Percentiles rank a stretch among this genome's conserved stretches.
These are phyloP conservation scores for Drusus annulatus DNA, from an alignment of 1,140 invertebrate species.

Conservation along the genomic window DNA sequence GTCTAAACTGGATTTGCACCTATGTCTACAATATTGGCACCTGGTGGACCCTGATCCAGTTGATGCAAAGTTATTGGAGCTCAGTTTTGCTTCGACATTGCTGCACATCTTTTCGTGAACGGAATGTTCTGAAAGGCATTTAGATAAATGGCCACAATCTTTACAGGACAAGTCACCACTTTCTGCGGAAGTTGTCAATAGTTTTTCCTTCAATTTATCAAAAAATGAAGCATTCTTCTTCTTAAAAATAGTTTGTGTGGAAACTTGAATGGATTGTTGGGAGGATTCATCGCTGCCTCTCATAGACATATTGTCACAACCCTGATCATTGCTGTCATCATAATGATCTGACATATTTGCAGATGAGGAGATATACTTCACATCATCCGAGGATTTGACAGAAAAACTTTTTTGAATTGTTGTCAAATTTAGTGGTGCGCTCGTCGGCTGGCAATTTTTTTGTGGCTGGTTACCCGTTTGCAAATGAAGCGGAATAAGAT, in stretches of 20 bases:
- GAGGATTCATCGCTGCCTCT: conserved; percentile 62
- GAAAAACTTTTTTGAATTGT: conserved; percentile 1
- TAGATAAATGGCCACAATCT: conserved; percentile 84
- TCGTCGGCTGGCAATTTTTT: conserved; percentile 15
- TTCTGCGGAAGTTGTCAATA: conserved; percentile 72
- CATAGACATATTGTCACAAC: conserved; percentile 44
- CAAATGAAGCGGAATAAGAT: conserved; percentile 77
- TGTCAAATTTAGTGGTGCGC: conserved; percentile 47
- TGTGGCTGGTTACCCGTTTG: conserved; percentile 39
- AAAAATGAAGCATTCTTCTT: conserved; percentile 87
- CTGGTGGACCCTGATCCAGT: conserved; percentile 79
- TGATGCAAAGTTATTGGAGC: conserved; percentile 61
- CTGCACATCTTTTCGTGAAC: conserved; percentile 81
- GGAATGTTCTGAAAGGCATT: conserved; percentile 86
- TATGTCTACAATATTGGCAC: conserved; percentile 87
- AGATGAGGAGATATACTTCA: not conserved
- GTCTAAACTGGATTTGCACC: conserved; percentile 86
- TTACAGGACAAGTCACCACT: conserved; percentile 78
- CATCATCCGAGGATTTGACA: no score
- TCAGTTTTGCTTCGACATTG: conserved; percentile 61
- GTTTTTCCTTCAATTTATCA: conserved; percentile 84
- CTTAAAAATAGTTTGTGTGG: conserved; percentile 67
- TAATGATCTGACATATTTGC: conserved; percentile 33
- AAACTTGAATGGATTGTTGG: conserved; percentile 63
- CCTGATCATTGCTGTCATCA: conserved; percentile 51